These are phyloP conservation scores for Thalassarche chlororhynchos DNA, from an alignment of 2,113 vertebrate species.

Conservation along the genomic window DNA sequence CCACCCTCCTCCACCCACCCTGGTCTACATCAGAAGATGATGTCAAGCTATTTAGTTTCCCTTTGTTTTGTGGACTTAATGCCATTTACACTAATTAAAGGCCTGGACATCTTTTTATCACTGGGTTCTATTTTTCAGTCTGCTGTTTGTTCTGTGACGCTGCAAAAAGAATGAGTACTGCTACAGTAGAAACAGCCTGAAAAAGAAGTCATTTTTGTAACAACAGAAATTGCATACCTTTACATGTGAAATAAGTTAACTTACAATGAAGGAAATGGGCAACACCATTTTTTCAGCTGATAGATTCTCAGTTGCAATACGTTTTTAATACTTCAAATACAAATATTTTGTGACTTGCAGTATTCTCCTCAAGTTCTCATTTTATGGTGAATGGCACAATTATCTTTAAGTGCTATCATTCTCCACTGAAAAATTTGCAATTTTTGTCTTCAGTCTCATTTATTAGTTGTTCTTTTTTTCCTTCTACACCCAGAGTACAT, in stretches of 20 bases:
- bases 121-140: neutral
- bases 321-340: neutral
- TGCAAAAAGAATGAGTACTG: neutral
- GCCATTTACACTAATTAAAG: neutral
- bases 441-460: neutral
- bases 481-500: neutral
- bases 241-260: neutral
- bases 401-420: neutral
- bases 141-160: neutral
- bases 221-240: neutral
- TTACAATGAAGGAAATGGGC: neutral
- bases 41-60: neutral
- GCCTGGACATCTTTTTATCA: neutral
- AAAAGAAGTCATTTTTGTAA: neutral
- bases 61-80: neutral
- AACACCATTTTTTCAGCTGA: neutral
- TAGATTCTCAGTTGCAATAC: neutral
- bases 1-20: neutral
- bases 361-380: neutral
- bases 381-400: neutral
- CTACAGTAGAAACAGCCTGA: neutral
- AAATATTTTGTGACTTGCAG: neutral
- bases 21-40: neutral
- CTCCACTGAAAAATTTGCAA: neutral
- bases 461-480: neutral